Evolutionary conservation across 2,888 invertebrate genomes (phyloP), one percentile per base, ranked within the genome.

Genomic region (Lydus trimaculatus): DNA sequence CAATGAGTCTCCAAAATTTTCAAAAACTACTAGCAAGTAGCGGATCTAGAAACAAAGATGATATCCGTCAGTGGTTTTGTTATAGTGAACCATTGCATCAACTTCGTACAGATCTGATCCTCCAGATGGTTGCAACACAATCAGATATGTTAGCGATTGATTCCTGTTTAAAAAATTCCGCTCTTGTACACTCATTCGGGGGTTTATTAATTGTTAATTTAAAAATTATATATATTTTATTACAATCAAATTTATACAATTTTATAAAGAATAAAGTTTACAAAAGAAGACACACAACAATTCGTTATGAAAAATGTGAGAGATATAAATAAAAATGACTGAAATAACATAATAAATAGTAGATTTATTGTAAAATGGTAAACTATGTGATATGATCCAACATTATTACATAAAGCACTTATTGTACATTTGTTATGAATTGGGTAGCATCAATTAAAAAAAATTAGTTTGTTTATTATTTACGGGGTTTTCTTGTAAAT

Each of bases 331-430:
- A 52, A 52, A 43, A 2, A 43, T 17, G n/a, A 6, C n/a, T 43
- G 43, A 7, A n/a, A 6, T 43, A 43, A 43, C 48, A 20, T 17
- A 52, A 23, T 52, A 23, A 8, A 52, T 20, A 52, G 8, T 23
- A 52, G n/a, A 48, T 1, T 25, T 9, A 36, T 15, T 9, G 11
- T n/a, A n/a, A n/a, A n/a, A n/a, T 0, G 13, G 7, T 23, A 52
- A 8, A 48, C 17, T 48, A 17, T 56, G 56, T 56, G 56, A 56
- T 56, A 25, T 56, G 56, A 56, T 56, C 4, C 56, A 56, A 56
- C 13, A 15, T n/a, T n/a, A n/a, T 52, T 52, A 23, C 20, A 52
- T 52, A 25, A 56, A 56, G 56, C 56, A 25, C 25, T 56, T 23
- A 25, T 56, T 48, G 13, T 48, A 48, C 17, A 43, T 7, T 28